Evolutionary conservation across 2,797 vertebrate genomes (phyloP), one percentile per base, ranked within the genome.

Genomic region (Moxostoma hubbsi): DNA sequence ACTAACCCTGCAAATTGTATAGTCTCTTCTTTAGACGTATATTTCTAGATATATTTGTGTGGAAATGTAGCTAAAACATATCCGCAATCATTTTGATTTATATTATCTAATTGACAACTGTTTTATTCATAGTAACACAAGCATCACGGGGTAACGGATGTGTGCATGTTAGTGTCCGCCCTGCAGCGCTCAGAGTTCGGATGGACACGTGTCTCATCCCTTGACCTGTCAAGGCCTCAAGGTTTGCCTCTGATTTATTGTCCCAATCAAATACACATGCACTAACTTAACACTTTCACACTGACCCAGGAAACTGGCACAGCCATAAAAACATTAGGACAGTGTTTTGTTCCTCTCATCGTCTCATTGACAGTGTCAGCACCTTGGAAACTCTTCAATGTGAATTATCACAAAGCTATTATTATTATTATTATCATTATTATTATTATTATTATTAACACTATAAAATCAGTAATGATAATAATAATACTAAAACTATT

Each of bases 221-320:
- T 88, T 89, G 91, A 93, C 89, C 89, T 89, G 90, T 90, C 89
- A 89, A 67, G 87, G 85, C 79, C 57, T 87, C 81, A 84, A 85
- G 88, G 85, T 79, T 87, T 80, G 87, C 79, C 85, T 84, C 89
- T 94, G 94, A 95, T 96, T 95, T 95, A 95, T 94, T 92, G 89
- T 90, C 89, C 90, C 92, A 93, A 93, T 94, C 94, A 94, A 93
- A 92, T 86, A 81, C 85, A 78, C 85, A 87, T 85, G 85, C 89
- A 92, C 91, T 89, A 90, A 92, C 91, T 92, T 93, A 89, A 92
- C 92, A 93, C 91, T 92, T 94, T 94, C 92, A 92, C 93, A 92
- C 90, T 85, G 88, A 90, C 87, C 87, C 83, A 90, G 89, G 88
- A 93, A 92, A 92, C 87, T 90, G 89, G 89, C 90, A 87, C 66